phyloP scores from a whole-genome alignment of 2,797 vertebrate species.

The Sylvia borin region DNA sequence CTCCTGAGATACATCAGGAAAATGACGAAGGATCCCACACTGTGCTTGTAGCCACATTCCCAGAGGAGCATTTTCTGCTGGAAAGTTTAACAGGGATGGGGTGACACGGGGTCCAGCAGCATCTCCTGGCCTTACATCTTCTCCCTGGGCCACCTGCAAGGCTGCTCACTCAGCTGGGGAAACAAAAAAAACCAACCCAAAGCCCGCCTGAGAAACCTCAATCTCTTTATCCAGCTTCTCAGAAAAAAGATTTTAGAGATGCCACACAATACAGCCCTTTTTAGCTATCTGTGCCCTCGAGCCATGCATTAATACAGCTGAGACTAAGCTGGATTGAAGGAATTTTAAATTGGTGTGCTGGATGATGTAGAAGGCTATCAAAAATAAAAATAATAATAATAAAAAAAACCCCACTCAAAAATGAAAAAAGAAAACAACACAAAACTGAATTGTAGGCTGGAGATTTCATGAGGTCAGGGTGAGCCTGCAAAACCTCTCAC shows the following conservation, averaged over 20 bases:
- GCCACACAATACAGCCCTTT: constrained; percentile 8
- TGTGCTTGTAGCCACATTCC: not conserved
- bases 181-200: not conserved
- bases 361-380: not conserved
- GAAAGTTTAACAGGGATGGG: not conserved
- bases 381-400: not conserved
- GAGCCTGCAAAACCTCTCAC: not conserved
- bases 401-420: not conserved
- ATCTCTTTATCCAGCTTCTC: not conserved
- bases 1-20: not conserved
- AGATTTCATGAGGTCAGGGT: not conserved
- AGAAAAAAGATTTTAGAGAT: constrained; percentile 27
- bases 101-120: accelerated
- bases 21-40: not conserved
- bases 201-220: not conserved
- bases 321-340: constrained; percentile 22
- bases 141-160: not conserved
- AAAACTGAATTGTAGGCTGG: not conserved
- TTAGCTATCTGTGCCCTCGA: not conserved
- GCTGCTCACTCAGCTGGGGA: not conserved
- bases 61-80: not conserved
- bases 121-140: not conserved
- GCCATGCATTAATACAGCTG: not conserved
- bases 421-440: not conserved
- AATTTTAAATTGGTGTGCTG: not conserved